phyloP scores from a whole-genome alignment of 92 coral and sea anemone species.

The Porites evermanni region DNA sequence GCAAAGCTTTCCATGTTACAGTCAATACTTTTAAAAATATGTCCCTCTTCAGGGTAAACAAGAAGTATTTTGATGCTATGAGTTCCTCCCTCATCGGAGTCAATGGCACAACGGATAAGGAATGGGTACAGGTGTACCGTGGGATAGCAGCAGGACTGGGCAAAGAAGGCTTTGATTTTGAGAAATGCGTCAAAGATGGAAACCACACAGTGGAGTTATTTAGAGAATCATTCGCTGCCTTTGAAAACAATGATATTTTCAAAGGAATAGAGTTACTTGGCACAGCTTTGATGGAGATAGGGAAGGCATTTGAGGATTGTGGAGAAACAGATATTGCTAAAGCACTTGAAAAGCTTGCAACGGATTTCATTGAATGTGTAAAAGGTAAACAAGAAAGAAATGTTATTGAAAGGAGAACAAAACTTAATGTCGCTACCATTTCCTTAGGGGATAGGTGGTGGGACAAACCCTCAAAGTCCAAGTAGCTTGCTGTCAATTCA shows the following conservation, averaged over 20 bases:
- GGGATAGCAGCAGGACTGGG: constrained; percentile 88
- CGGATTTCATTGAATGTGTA: constrained; percentile 73
- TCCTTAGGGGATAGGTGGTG: too few species aligned
- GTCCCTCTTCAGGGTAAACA: constrained; percentile 47
- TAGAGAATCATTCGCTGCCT: constrained; percentile 81
- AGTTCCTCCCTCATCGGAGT: constrained; percentile 62
- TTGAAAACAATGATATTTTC: constrained; percentile 68
- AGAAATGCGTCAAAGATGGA: constrained; percentile 89
- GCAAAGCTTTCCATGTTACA: too few species aligned
- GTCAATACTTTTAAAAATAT: neutral
- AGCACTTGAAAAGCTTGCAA: constrained; percentile 82
- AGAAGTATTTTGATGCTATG: constrained; percentile 80
- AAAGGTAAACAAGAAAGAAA: constrained; percentile 44
- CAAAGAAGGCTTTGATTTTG: constrained; percentile 73
- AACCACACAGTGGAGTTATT: constrained; percentile 79
- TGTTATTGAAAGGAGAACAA: too few species aligned
- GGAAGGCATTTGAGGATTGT: constrained; percentile 79
- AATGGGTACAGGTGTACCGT: constrained; percentile 84
- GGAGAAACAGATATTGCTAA: constrained; percentile 80
- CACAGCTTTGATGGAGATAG: constrained; percentile 73
- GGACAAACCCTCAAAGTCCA: too few species aligned
- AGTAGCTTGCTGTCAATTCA: too few species aligned
- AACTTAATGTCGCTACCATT: too few species aligned
- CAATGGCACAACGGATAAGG: constrained; percentile 70
- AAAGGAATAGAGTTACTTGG: constrained; percentile 79